Percentiles rank a stretch among this genome's conserved stretches.
Conservation (phyloP, 1,140 invertebrate species). For the Laodelphax striatellus region DNA sequence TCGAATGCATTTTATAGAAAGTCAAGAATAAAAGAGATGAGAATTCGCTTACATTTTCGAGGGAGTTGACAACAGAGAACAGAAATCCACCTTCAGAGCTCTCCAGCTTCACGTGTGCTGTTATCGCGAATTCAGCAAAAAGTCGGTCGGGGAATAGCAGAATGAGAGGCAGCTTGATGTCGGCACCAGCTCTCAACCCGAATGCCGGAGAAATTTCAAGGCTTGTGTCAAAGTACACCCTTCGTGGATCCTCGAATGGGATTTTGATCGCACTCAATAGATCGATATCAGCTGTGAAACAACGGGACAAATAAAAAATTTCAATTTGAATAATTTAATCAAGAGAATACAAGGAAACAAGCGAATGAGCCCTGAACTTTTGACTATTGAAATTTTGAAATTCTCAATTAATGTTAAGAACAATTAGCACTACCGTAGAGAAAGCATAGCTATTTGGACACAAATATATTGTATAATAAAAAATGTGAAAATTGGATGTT, state of each 20-base stretch:
- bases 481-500: too few species aligned
- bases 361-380: too few species aligned
- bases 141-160: slow-evolving; percentile 75
- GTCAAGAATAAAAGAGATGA: too few species aligned
- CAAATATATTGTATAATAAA: too few species aligned
- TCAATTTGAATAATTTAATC: too few species aligned
- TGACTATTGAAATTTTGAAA: too few species aligned
- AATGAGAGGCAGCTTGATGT: slow-evolving; percentile 76
- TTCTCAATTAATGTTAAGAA: too few species aligned
- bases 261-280: slow-evolving; percentile 45
- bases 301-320: too few species aligned
- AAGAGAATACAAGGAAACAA: too few species aligned
- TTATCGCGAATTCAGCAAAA: slow-evolving; percentile 72
- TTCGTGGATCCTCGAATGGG: slow-evolving; percentile 46
- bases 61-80: slow-evolving; percentile 83
- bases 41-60: slow-evolving; percentile 54
- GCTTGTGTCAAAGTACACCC: slow-evolving; percentile 48
- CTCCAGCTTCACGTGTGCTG: slow-evolving; percentile 67
- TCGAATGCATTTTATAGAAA: too few species aligned
- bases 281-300: slow-evolving; percentile 37
- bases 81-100: slow-evolving; percentile 62
- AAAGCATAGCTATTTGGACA: too few species aligned
- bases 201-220: slow-evolving; percentile 79
- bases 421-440: too few species aligned
- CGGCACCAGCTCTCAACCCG: slow-evolving; percentile 66